Conservation (phyloP, 2,113 vertebrate species). For the Agapornis roseicollis region DNA sequence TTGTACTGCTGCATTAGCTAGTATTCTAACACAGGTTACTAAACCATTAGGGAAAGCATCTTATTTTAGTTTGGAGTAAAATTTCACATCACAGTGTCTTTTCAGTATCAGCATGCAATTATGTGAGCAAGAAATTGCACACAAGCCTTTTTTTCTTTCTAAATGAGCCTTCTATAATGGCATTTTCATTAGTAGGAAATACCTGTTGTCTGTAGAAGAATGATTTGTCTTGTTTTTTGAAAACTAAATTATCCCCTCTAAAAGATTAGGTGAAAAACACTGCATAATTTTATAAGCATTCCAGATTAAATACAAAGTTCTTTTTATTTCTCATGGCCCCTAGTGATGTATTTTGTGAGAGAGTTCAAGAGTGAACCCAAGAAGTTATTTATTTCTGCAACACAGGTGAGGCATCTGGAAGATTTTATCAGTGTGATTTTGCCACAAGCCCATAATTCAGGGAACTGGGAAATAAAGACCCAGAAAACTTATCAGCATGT, state of each 20-base stretch:
- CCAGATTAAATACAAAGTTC: neutral
- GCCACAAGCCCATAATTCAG: neutral
- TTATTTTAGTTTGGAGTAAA: slow-evolving; percentile 1
- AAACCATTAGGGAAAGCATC: neutral
- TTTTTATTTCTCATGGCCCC: slow-evolving; percentile 28
- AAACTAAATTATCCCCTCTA: slow-evolving; percentile 8
- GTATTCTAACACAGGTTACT: neutral
- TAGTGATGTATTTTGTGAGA: neutral
- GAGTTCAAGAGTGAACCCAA: neutral
- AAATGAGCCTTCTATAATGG: neutral
- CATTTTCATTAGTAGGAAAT: slow-evolving; percentile 33
- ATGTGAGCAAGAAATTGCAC: neutral
- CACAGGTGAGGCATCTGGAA: neutral
- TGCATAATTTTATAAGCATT: neutral
- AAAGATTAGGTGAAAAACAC: slow-evolving; percentile 9
- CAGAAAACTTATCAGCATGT: neutral
- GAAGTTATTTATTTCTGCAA: neutral
- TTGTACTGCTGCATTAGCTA: neutral
- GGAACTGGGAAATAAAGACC: neutral
- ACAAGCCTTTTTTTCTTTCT: neutral
- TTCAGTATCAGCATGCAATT: slow-evolving; percentile 9
- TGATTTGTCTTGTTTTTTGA: slow-evolving; percentile 25
- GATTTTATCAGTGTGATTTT: slow-evolving; percentile 1
- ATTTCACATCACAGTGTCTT: neutral
- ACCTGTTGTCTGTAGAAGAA: neutral